Conservation (phyloP, 1,140 invertebrate species). For the Mylabris phalerata region DNA sequence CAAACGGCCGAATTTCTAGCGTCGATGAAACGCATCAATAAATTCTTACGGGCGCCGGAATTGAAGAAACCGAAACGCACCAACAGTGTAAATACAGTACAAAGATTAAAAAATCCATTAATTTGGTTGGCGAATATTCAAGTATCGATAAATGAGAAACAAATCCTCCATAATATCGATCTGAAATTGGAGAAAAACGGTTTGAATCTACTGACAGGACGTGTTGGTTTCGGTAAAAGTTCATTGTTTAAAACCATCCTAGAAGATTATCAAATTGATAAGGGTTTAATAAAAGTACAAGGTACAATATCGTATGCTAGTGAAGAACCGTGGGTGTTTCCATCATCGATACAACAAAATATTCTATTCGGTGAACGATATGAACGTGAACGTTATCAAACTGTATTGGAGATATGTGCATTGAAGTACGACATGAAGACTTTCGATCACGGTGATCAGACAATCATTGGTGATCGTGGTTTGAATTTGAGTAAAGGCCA, state of each 20-base stretch:
- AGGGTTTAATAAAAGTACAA: constrained; percentile 54
- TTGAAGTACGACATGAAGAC: constrained; percentile 26
- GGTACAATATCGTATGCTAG: constrained; percentile 73
- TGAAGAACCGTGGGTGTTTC: constrained; percentile 73
- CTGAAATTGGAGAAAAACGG: constrained; percentile 53
- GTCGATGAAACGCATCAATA: constrained; percentile 14
- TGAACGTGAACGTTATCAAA: constrained; percentile 51
- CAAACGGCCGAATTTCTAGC: constrained; percentile 45
- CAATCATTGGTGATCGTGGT: constrained; percentile 78
- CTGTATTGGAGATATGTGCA: constrained; percentile 34
- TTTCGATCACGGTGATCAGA: constrained; percentile 56
- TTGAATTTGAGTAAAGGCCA: constrained; percentile 78
- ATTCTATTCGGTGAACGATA: constrained; percentile 53
- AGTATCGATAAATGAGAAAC: constrained; percentile 26
- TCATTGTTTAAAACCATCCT: constrained; percentile 65
- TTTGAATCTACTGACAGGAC: constrained; percentile 65
- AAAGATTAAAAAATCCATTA: constrained; percentile 9
- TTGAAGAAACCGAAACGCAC: background rate
- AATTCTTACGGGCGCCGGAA: constrained; percentile 13
- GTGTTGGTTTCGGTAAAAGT: constrained; percentile 78
- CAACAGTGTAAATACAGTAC: background rate
- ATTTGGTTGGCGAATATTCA: constrained; percentile 3
- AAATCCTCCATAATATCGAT: constrained; percentile 49
- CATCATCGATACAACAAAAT: constrained; percentile 54
- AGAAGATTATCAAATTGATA: constrained; percentile 58